These are phyloP conservation scores for Oncopeltus fasciatus DNA, from an alignment of 1,140 invertebrate species.

Conservation along the genomic window DNA sequence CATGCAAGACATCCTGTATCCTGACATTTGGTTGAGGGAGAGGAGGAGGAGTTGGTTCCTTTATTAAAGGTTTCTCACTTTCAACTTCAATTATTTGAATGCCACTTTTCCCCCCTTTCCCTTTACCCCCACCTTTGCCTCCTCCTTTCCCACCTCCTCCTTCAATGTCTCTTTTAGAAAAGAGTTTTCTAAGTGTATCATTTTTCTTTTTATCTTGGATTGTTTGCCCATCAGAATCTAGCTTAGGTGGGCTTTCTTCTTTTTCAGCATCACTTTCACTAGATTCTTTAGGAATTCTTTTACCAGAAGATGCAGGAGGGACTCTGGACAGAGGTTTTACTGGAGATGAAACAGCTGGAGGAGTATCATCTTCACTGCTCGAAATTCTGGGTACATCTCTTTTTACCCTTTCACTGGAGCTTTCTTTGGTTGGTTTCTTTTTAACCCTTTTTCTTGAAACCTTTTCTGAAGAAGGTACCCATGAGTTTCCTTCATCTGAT, in stretches of 20 bases:
- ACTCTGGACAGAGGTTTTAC: slow-evolving; percentile 22
- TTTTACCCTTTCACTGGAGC: slow-evolving; percentile 17
- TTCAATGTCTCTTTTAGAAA: slow-evolving; percentile 41
- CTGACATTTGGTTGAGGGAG: slow-evolving; percentile 7
- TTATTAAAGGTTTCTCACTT: slow-evolving; percentile 29
- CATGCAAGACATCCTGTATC: slow-evolving; percentile 5
- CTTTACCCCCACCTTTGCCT: slow-evolving; percentile 42
- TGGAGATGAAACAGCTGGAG: slow-evolving; percentile 16
- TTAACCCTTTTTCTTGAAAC: slow-evolving; percentile 8
- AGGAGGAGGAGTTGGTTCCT: not conserved
- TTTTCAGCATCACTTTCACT: slow-evolving; percentile 22
- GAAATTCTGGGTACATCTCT: slow-evolving; percentile 14
- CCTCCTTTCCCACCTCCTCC: slow-evolving; percentile 43
- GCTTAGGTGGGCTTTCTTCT: slow-evolving; percentile 34
- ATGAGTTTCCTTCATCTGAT: slow-evolving; percentile 14
- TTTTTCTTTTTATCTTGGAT: slow-evolving; percentile 56
- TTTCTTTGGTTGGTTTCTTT: slow-evolving; percentile 13
- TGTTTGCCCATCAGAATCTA: slow-evolving; percentile 39
- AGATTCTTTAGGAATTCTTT: slow-evolving; percentile 18
- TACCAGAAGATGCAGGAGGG: slow-evolving; percentile 17
- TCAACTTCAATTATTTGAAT: slow-evolving; percentile 19
- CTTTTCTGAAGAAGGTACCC: not conserved
- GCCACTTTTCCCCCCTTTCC: slow-evolving; percentile 32
- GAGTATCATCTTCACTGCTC: slow-evolving; percentile 22
- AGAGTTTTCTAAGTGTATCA: slow-evolving; percentile 48